These are phyloP conservation scores for Sinohyriopsis cumingii DNA, from an alignment of 2,888 invertebrate genomes.

Conservation along the genomic window DNA sequence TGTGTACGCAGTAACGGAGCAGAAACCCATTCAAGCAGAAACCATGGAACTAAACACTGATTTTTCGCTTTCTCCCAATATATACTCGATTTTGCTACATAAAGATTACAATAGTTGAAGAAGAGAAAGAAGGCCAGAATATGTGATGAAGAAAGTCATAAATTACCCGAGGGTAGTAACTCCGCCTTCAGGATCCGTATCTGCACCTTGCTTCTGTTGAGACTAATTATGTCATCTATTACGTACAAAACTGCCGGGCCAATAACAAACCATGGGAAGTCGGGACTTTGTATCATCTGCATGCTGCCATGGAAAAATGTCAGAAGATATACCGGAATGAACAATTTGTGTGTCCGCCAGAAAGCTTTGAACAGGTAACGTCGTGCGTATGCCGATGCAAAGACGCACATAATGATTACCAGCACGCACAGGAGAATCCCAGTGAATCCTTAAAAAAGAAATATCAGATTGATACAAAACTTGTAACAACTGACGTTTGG, in stretches of 20 bases:
- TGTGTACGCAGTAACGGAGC: no score
- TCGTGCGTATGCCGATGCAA: constrained; percentile 75
- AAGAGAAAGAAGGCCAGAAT: no score
- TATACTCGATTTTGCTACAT: no score
- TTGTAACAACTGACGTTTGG: no score
- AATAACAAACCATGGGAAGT: constrained; percentile 76
- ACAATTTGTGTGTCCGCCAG: constrained; percentile 77
- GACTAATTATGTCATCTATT: constrained; percentile 76
- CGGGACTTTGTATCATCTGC: constrained; percentile 75
- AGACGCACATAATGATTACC: constrained; percentile 76
- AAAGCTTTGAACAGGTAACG: constrained; percentile 76
- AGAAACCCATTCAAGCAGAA: no score
- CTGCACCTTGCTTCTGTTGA: constrained; percentile 77
- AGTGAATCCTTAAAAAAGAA: constrained; percentile 73
- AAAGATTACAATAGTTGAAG: no score
- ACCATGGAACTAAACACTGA: no score
- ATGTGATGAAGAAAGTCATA: no score
- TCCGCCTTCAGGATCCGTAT: constrained; percentile 76
- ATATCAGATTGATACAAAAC: no score
- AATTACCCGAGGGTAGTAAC: constrained; percentile 77
- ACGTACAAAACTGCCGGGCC: constrained; percentile 76
- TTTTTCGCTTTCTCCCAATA: no score
- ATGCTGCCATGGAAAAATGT: constrained; percentile 77
- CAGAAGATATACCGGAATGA: constrained; percentile 76
- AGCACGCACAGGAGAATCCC: constrained; percentile 75